Evolutionary conservation across 37 sponge, comb jelly and placozoan genomes (phyloP).

Genomic region (Haliclona indistincta): DNA sequence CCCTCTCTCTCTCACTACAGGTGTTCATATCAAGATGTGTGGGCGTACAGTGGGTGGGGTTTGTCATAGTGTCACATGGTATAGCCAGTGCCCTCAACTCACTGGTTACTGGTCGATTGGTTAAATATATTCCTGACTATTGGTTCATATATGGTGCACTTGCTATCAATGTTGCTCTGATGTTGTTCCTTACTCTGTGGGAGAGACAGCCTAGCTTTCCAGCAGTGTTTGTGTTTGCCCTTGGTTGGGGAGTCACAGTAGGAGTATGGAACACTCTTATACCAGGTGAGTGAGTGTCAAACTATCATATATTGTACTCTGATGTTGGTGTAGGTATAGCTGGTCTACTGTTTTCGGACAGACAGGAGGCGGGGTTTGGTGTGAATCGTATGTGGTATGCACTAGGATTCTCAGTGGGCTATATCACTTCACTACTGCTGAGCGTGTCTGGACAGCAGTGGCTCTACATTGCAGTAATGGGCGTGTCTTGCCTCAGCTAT

Average conservation of each 20-base stretch:
- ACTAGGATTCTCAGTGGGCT: neutral
- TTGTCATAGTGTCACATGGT: slow-evolving; percentile 36
- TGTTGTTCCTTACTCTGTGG: slow-evolving; percentile 55
- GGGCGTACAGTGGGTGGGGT: slow-evolving; percentile 53
- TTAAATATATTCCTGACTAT: slow-evolving; percentile 45
- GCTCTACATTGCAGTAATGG: too few relatives aligned
- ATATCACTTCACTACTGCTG: neutral
- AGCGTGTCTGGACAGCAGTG: neutral
- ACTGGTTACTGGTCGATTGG: slow-evolving; percentile 1
- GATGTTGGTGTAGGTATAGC: neutral
- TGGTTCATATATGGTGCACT: slow-evolving; percentile 13
- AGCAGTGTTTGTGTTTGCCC: slow-evolving; percentile 33
- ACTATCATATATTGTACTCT: neutral
- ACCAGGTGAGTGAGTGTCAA: slow-evolving; percentile 62
- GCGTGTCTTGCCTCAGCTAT: too few relatives aligned
- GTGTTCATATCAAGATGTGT: slow-evolving; percentile 53
- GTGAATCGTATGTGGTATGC: neutral
- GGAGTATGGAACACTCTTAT: slow-evolving; percentile 53
- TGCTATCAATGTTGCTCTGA: slow-evolving; percentile 14
- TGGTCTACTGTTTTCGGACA: neutral
- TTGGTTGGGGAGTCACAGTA: slow-evolving; percentile 50
- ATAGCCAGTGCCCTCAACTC: slow-evolving; percentile 31
- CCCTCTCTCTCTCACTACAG: slow-evolving; percentile 8
- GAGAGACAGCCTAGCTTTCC: slow-evolving; percentile 34
- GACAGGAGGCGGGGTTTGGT: neutral